These are phyloP conservation scores for Lepisosteus oculatus DNA, from an alignment of 2,113 vertebrate genomes.

Conservation along the genomic window DNA sequence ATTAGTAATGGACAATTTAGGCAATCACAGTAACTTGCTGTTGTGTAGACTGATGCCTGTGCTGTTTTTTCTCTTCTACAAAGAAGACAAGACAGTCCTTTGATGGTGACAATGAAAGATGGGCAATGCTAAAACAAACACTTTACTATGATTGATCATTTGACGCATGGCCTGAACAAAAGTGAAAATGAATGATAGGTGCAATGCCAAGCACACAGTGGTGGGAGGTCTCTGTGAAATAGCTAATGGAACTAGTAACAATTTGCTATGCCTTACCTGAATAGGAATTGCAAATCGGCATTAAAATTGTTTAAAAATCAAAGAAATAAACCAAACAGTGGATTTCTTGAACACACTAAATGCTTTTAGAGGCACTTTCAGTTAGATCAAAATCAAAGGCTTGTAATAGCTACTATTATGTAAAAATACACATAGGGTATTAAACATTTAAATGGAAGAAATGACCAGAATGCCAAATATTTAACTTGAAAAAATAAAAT, in stretches of 20 bases:
- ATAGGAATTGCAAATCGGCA: not conserved
- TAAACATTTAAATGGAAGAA: conserved; percentile 5
- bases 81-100: conserved; percentile 39
- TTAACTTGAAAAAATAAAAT: conserved; percentile 14
- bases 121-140: conserved; percentile 44
- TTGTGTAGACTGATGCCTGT: not conserved
- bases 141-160: conserved; percentile 45
- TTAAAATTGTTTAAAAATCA: conserved; percentile 2
- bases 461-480: conserved; percentile 22
- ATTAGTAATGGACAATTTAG: conserved; percentile 8
- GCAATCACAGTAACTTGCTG: not conserved
- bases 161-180: conserved; percentile 42
- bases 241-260: conserved; percentile 25
- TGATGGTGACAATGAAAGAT: conserved; percentile 55
- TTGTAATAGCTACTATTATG: conserved; percentile 3
- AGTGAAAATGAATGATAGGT: conserved; percentile 50
- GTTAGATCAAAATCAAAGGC: conserved; percentile 2
- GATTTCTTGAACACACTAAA: not conserved
- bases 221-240: conserved; percentile 19
- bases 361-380: conserved; percentile 4
- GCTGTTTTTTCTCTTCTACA: conserved; percentile 26
- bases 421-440: conserved; percentile 23
- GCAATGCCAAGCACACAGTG: conserved; percentile 21
- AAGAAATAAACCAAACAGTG: conserved; percentile 2
- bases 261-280: conserved; percentile 16